Conservation (phyloP, 2,113 vertebrate species). For the Grammomys dolichurus region DNA sequence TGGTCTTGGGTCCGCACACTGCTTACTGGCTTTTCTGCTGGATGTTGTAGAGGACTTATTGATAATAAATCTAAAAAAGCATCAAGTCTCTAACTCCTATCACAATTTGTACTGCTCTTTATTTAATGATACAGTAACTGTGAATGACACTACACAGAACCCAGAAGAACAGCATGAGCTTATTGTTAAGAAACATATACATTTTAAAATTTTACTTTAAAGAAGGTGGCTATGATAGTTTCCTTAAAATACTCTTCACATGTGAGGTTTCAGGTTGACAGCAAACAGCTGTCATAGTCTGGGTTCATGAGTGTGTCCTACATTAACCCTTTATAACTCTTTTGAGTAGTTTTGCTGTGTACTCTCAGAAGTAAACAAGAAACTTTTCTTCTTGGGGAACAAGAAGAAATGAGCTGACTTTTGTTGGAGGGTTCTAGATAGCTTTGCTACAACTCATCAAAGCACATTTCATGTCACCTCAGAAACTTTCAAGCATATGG, state of each 20-base stretch:
- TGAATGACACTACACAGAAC: slow-evolving; percentile 62
- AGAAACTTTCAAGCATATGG: neutral
- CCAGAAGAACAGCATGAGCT: neutral
- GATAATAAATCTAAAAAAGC: slow-evolving; percentile 65
- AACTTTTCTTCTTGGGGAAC: neutral
- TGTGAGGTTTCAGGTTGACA: neutral
- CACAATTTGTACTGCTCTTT: slow-evolving; percentile 62
- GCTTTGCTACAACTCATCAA: neutral
- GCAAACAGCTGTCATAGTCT: neutral
- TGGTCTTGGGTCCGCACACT: neutral
- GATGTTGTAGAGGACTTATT: slow-evolving; percentile 55
- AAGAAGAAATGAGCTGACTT: neutral
- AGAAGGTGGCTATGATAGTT: neutral
- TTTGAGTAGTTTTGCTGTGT: neutral
- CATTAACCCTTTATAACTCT: neutral
- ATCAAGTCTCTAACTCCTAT: neutral
- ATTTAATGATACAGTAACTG: slow-evolving; percentile 60
- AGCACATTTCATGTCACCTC: neutral
- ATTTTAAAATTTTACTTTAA: neutral
- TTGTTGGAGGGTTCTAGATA: neutral
- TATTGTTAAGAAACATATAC: neutral
- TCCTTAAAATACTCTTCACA: neutral
- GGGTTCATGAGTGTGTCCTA: neutral
- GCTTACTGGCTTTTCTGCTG: slow-evolving; percentile 51
- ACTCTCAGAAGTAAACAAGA: neutral